A percentile compares a stretch with the other conserved stretches of the same genome.
phyloP scores from a whole-genome alignment of 1,140 invertebrate genomes.

The Micrasema longulum region DNA sequence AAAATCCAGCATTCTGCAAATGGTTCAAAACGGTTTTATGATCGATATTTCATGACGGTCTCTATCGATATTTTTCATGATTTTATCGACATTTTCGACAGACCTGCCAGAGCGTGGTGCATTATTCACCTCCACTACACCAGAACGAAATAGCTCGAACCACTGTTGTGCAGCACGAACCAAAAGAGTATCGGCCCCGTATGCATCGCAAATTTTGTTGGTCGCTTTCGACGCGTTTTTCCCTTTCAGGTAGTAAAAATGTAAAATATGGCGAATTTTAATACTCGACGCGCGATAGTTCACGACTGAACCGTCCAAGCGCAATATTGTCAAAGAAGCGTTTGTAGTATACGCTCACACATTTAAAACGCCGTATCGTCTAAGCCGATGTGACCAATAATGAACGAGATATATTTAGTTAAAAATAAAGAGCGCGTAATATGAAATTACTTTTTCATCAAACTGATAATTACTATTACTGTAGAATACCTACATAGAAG shows the following conservation, averaged over 20 bases:
- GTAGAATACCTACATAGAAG: too few species aligned
- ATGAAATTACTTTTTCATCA: too few species aligned
- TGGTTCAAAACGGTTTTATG: constrained; percentile 14
- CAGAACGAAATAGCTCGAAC: constrained; percentile 6
- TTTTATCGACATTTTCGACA: constrained; percentile 20
- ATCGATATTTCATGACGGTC: constrained; percentile 8
- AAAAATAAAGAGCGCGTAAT: too few species aligned
- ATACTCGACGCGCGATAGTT: constrained; percentile 6
- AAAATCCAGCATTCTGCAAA: constrained; percentile 5
- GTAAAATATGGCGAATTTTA: constrained; percentile 13
- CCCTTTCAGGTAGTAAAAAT: constrained; percentile 13
- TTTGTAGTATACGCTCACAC: constrained; percentile 16
- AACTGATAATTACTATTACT: too few species aligned
- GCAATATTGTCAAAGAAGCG: constrained; percentile 10
- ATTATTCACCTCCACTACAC: constrained; percentile 23
- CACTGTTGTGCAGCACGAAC: constrained; percentile 24
- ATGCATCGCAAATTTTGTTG: constrained; percentile 1
- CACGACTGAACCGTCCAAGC: constrained; percentile 25
- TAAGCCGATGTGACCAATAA: constrained; percentile 2
- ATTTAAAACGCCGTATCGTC: constrained; percentile 1
- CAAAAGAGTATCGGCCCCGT: constrained; percentile 18
- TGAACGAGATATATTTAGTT: too few species aligned
- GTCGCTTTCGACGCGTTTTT: constrained; percentile 10
- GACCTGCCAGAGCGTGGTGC: constrained; percentile 7
- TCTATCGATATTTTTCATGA: constrained; percentile 9